Base-by-base conservation (phyloP, 2,888 invertebrate genomes). In the Caenorhabditis imperialis region DNA sequence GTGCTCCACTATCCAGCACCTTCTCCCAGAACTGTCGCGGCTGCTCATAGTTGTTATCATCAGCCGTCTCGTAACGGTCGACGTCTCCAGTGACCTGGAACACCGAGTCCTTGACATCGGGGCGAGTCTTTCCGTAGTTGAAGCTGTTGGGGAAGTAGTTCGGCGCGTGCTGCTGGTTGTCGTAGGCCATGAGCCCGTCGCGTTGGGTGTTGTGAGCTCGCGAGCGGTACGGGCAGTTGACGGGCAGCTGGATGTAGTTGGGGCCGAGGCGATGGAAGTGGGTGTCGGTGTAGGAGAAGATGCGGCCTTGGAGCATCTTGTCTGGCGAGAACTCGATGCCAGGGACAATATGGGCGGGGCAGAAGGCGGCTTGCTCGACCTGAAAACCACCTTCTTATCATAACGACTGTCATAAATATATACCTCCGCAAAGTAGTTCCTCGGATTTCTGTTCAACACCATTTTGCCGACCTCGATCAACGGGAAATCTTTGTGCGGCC, bases 141-240 rank as follows among this genome's bases (percentile, higher is more conserved):
- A 96, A 98, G 77, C 96, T 96, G 90, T 98, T 98, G 0, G 98
- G 98, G 91, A 92, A 95, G 89, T 98, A 98, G 89, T 97, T 97
- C 5, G 97, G 97, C 5, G 93, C 93, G 23, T 93, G 93, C 35
- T 69, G 57, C 22, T 95, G 94, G 89, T 95, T 96, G 82, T 92
- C 92, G 40, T 91, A 90, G 10, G 92, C 91, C 44, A 91, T 90
- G 3, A 92, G 92, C 0, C 96, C 97, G 89, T 97, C 96, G 37
- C 97, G 92, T 89, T 96, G 95, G 88, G 94, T 96, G 89, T 95
- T 94, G 61, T 85, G 83, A 22, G 89, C 86, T 25, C 88, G 86
- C 8, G 89, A 77, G 42, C 89, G 86, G 67, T 65, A 80, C 0
- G 98, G 97, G 88, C 96, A 96, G 90, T 98, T 99, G 20, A 98